phyloP scores from a whole-genome alignment of 2,113 vertebrate genomes.

The Pitta sordida region DNA sequence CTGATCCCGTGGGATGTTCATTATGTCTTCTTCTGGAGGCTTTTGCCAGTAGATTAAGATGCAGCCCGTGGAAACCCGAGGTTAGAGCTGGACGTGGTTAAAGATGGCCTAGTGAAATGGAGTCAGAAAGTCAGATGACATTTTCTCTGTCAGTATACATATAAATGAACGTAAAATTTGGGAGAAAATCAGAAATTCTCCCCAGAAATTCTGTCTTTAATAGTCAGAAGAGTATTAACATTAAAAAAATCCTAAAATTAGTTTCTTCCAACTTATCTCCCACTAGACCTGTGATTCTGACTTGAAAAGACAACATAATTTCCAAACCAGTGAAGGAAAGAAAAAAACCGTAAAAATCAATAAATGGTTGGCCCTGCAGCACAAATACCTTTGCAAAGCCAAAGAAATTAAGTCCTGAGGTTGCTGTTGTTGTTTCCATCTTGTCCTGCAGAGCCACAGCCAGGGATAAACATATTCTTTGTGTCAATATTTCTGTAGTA shows the following conservation, averaged over 20 bases:
- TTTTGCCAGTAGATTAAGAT: neutral
- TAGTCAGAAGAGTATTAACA: neutral
- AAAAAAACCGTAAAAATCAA: neutral
- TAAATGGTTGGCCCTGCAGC: neutral
- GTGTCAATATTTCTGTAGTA: constrained; percentile 64
- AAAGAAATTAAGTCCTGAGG: constrained; percentile 51
- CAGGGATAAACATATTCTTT: constrained; percentile 59
- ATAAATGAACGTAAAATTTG: neutral
- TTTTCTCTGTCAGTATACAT: neutral
- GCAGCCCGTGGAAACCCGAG: neutral
- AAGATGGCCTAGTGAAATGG: neutral
- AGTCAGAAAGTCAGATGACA: neutral
- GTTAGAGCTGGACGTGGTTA: neutral
- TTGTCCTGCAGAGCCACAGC: constrained; percentile 20
- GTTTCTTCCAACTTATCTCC: neutral
- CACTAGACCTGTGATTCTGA: neutral
- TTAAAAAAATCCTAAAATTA: neutral
- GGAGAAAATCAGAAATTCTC: neutral
- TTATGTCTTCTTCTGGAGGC: neutral
- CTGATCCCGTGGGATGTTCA: fast-evolving
- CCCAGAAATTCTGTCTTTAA: neutral
- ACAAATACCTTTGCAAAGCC: neutral
- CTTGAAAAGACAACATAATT: constrained; percentile 10
- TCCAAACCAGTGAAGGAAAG: neutral
- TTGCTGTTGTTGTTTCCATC: constrained; percentile 28